Percentiles rank a stretch among this genome's conserved stretches.
Evolutionary conservation across 2,888 invertebrate genomes (phyloP).

Genomic region (Danaus chrysippus): DNA sequence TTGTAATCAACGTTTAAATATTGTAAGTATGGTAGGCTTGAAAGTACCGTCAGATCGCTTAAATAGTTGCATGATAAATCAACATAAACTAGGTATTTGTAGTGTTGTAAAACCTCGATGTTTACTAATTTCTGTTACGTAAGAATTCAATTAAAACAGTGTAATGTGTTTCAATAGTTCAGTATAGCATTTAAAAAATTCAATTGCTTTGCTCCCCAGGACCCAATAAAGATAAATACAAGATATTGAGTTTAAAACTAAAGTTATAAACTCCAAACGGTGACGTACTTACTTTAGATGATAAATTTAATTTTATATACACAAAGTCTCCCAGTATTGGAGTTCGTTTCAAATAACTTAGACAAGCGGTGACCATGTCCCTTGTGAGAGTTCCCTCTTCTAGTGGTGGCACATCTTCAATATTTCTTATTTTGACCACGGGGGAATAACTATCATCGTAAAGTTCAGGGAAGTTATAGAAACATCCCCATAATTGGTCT

Average conservation of each 20-base stretch:
- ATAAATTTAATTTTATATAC: conserved; percentile 76
- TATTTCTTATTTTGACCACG: conserved; percentile 45
- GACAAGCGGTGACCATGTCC: conserved; percentile 72
- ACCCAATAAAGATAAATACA: too few species aligned
- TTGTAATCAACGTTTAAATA: conserved; percentile 79
- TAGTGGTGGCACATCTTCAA: conserved; percentile 55
- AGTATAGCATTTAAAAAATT: too few species aligned
- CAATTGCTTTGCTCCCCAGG: too few species aligned
- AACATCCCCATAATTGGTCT: conserved; percentile 65
- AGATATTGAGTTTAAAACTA: too few species aligned
- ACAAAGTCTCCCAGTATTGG: conserved; percentile 76
- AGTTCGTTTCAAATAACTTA: conserved; percentile 73
- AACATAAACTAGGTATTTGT: conserved; percentile 80
- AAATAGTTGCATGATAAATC: conserved; percentile 80
- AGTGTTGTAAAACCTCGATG: conserved; percentile 72
- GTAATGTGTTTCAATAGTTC: neutral
- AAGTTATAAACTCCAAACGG: too few species aligned
- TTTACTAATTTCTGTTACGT: conserved; percentile 54
- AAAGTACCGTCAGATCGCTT: conserved; percentile 70
- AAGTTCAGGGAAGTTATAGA: conserved; percentile 64
- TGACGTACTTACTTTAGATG: conserved; percentile 49
- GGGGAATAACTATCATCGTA: conserved; percentile 61
- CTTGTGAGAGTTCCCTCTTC: conserved; percentile 69
- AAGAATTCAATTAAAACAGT: conserved; percentile 28
- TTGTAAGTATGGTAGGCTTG: conserved; percentile 76